These are phyloP conservation scores for Ophiodon elongatus DNA, from an alignment of 2,113 vertebrate genomes.

Conservation along the genomic window DNA sequence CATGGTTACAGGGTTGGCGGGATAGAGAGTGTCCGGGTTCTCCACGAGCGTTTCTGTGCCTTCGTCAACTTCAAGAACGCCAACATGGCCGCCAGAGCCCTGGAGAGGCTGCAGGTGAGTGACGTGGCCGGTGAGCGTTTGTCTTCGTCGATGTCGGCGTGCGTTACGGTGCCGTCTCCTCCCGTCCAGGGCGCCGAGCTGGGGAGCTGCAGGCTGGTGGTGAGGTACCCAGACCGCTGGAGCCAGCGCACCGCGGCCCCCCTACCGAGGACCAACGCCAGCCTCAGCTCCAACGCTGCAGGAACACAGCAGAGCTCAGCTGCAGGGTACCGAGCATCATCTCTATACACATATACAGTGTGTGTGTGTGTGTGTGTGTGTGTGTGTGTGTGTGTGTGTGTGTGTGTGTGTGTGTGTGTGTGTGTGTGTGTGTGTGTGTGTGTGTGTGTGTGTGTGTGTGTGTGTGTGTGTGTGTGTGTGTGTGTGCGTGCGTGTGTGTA, in stretches of 20 bases:
- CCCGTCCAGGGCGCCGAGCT: conserved; percentile 76
- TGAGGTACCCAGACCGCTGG: conserved; percentile 82
- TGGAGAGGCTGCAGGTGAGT: conserved; percentile 72
- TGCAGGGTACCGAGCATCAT: conserved; percentile 1
- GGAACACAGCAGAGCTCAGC: conserved; percentile 25
- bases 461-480: too few species aligned
- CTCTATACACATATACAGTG: too few species aligned
- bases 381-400: too few species aligned
- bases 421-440: too few species aligned
- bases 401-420: too few species aligned
- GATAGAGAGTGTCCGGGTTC: conserved; percentile 72
- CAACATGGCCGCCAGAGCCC: conserved; percentile 69
- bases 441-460: too few species aligned
- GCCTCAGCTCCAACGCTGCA: too few species aligned
- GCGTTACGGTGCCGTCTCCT: not conserved
- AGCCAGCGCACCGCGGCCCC: conserved; percentile 40
- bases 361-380: too few species aligned
- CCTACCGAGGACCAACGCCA: conserved; percentile 30
- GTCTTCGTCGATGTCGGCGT: not conserved
- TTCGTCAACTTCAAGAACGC: conserved; percentile 82
- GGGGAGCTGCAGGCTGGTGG: conserved; percentile 78
- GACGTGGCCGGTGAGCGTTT: too few species aligned
- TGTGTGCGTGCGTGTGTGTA: too few species aligned
- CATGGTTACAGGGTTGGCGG: conserved; percentile 69
- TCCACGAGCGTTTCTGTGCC: conserved; percentile 72